Conservation (phyloP, 2,797 vertebrate genomes). For the Euphonia xanthogaster region DNA sequence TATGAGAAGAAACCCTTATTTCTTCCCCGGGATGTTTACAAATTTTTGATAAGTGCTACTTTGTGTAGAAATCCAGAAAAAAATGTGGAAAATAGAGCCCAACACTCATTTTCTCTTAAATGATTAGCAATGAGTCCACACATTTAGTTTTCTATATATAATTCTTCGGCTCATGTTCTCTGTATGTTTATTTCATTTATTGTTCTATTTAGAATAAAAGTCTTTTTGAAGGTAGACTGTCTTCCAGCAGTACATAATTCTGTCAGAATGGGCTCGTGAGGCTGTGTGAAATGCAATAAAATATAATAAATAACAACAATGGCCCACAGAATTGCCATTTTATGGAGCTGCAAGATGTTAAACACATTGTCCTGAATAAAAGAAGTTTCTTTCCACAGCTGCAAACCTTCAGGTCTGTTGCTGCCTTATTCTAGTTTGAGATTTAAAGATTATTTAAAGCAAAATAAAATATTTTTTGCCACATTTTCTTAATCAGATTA, state of each 20-base stretch:
- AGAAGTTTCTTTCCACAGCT: background rate
- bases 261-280: background rate
- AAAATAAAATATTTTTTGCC: background rate
- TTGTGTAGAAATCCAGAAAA: background rate
- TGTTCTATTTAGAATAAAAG: background rate
- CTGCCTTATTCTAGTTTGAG: background rate
- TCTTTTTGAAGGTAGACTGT: background rate
- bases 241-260: background rate
- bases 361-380: background rate
- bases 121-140: background rate
- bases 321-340: background rate
- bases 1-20: background rate
- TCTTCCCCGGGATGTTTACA: background rate
- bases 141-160: background rate
- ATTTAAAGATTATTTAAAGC: background rate
- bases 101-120: background rate
- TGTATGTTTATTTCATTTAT: conserved; percentile 3
- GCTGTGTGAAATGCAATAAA: conserved; percentile 11
- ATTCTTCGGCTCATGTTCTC: background rate
- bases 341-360: background rate
- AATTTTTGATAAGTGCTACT: background rate
- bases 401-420: background rate
- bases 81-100: background rate
- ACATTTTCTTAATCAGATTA: background rate
- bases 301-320: background rate